These are phyloP conservation scores for Dinoponera quadriceps DNA, from an alignment of 1,140 invertebrate genomes.

Conservation along the genomic window DNA sequence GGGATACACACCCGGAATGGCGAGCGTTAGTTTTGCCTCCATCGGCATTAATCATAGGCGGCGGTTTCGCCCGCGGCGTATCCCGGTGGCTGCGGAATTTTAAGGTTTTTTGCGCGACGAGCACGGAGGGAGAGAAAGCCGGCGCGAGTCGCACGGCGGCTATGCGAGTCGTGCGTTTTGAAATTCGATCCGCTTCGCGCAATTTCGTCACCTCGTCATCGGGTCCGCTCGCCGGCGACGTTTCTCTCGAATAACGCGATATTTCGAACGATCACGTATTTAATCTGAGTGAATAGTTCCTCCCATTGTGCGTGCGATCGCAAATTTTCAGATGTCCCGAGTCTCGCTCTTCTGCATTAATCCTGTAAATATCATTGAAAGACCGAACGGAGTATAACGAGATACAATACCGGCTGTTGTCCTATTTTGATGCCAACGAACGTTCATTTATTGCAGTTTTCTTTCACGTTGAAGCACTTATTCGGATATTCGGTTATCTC, in stretches of 20 bases:
- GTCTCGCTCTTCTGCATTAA: too few relatives aligned
- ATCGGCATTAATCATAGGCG: slow-evolving; percentile 74
- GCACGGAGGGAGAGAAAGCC: slow-evolving; percentile 71
- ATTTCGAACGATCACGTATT: not conserved
- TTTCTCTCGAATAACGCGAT: not conserved
- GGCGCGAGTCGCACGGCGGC: slow-evolving; percentile 12
- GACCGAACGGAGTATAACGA: too few relatives aligned
- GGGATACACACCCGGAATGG: slow-evolving; percentile 46
- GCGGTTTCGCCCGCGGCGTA: slow-evolving; percentile 71
- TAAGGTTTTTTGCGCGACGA: slow-evolving; percentile 69
- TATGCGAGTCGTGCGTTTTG: slow-evolving; percentile 65
- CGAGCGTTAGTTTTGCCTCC: slow-evolving; percentile 67
- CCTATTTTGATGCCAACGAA: too few relatives aligned
- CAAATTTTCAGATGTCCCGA: too few relatives aligned
- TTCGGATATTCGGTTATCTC: too few relatives aligned
- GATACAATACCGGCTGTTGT: too few relatives aligned
- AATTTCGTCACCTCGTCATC: slow-evolving; percentile 62
- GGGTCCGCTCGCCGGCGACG: not conserved
- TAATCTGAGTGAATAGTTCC: too few relatives aligned
- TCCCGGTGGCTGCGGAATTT: slow-evolving; percentile 73
- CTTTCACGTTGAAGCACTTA: too few relatives aligned
- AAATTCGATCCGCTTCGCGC: slow-evolving; percentile 72
- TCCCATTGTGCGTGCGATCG: too few relatives aligned
- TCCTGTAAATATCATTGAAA: too few relatives aligned
- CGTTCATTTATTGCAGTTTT: too few relatives aligned